phyloP scores from a whole-genome alignment of 1,140 invertebrate genomes.

The Panagrolaimus sp. region DNA sequence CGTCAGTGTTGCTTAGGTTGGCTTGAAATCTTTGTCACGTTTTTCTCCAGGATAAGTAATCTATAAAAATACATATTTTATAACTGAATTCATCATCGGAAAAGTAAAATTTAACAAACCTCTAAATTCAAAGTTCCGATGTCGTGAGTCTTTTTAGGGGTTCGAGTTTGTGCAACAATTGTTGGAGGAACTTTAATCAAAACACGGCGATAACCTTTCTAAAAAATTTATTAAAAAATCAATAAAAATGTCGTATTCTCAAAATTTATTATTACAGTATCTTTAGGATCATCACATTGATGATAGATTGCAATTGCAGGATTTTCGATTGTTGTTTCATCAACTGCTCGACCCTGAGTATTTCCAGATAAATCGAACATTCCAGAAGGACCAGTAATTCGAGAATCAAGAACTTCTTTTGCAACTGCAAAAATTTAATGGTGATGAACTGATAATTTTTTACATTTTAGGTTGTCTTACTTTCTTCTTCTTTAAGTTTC shows the following conservation, averaged over 20 bases:
- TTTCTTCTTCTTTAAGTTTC: constrained; percentile 1
- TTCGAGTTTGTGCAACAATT: neutral
- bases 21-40: constrained; percentile 14
- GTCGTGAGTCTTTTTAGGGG: constrained; percentile 1
- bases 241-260: neutral
- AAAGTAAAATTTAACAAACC: neutral
- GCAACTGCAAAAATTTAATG: constrained; percentile 13
- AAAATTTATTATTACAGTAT: neutral
- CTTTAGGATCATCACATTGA: constrained; percentile 1
- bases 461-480: neutral
- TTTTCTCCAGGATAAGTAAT: constrained; percentile 1
- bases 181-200: neutral
- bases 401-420: constrained; percentile 25
- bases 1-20: neutral
- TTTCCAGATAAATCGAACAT: constrained; percentile 30
- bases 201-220: constrained; percentile 13
- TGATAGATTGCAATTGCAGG: constrained; percentile 11
- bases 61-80: neutral
- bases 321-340: constrained; percentile 16
- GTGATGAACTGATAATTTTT: neutral
- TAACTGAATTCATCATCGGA: neutral
- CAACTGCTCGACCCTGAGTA: constrained; percentile 19
- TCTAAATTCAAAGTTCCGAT: neutral
- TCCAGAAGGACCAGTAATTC: constrained; percentile 24
- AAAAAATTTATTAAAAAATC: neutral